phyloP scores from a whole-genome alignment of 2,797 vertebrate genomes.

The Pseudochirops corinnae region DNA sequence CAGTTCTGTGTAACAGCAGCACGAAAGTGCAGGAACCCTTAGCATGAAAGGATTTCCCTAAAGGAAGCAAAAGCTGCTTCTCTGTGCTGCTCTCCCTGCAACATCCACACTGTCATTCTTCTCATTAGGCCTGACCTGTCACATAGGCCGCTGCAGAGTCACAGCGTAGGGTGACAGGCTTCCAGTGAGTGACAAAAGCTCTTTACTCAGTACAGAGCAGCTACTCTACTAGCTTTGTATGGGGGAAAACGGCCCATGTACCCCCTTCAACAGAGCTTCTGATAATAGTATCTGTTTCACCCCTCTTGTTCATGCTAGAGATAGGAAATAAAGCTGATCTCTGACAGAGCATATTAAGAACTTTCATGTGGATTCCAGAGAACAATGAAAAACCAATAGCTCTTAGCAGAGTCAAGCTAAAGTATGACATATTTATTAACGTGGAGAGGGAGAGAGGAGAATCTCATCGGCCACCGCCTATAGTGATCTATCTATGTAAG shows the following conservation, averaged over 20 bases:
- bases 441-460: neutral
- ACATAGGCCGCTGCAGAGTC: conserved; percentile 74
- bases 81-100: conserved; percentile 78
- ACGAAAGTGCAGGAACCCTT: conserved; percentile 71
- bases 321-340: conserved; percentile 59
- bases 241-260: conserved; percentile 19
- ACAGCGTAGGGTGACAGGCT: conserved; percentile 84
- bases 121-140: conserved; percentile 27
- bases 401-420: conserved; percentile 20
- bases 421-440: neutral
- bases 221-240: conserved; percentile 84
- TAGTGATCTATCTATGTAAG: neutral
- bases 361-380: conserved; percentile 61
- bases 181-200: conserved; percentile 86
- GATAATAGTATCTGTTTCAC: neutral
- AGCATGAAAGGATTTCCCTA: conserved; percentile 78
- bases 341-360: conserved; percentile 59
- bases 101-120: conserved; percentile 83
- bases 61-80: conserved; percentile 82
- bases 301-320: neutral
- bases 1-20: conserved; percentile 64
- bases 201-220: conserved; percentile 87
- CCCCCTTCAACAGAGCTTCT: conserved; percentile 11
- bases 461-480: neutral
- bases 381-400: conserved; percentile 8